Percentiles rank a stretch among this genome's conserved stretches.
These are phyloP conservation scores for Caloenas nicobarica DNA, from an alignment of 2,113 vertebrate species.

Conservation along the genomic window DNA sequence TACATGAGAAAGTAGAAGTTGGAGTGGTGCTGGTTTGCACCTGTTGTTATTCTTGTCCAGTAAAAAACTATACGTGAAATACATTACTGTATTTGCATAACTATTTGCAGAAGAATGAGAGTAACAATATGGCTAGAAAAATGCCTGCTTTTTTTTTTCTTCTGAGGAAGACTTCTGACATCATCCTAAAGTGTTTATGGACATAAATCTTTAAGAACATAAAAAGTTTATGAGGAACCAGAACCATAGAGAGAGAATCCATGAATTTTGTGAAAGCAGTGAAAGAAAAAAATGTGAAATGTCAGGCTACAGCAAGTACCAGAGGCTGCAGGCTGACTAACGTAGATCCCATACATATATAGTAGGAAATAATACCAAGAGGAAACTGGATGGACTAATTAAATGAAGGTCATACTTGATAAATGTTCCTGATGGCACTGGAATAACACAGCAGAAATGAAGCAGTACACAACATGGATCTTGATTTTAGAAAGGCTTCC, in stretches of 20 bases:
- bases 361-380: slow-evolving; percentile 16
- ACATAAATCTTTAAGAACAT: neutral
- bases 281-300: neutral
- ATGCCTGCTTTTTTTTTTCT: neutral
- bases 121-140: neutral
- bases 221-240: neutral
- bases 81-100: neutral
- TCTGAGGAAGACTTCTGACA: neutral
- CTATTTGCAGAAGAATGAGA: neutral
- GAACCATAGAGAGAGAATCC: neutral
- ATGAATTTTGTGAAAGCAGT: neutral
- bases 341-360: neutral
- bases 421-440: neutral
- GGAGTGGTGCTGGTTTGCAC: neutral
- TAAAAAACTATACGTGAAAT: slow-evolving; percentile 3
- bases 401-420: slow-evolving; percentile 32
- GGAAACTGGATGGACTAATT: slow-evolving; percentile 45
- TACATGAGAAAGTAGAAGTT: neutral
- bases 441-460: slow-evolving; percentile 11
- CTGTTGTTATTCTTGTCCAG: slow-evolving; percentile 6
- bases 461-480: neutral
- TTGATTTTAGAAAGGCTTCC: slow-evolving; percentile 38
- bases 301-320: neutral
- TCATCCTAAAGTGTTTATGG: neutral
- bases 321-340: neutral